These are phyloP conservation scores for Nothocercus nigrocapillus DNA, from an alignment of 2,113 vertebrate species.

Conservation along the genomic window DNA sequence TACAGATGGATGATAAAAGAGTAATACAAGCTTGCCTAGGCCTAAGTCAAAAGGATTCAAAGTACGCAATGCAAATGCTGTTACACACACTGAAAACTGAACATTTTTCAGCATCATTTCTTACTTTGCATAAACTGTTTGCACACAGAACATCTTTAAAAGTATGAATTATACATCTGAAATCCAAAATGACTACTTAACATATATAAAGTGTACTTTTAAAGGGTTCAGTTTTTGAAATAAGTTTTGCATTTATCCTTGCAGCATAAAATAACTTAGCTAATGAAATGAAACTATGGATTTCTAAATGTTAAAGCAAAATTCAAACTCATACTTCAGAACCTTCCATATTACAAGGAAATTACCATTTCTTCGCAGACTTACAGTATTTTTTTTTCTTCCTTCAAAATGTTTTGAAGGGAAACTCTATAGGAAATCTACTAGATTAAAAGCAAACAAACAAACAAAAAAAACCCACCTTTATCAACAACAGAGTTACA, in stretches of 20 bases:
- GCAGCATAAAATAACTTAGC: not conserved
- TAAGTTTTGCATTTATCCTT: not conserved
- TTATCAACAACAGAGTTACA: not conserved
- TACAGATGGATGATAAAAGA: not conserved
- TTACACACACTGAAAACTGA: slow-evolving; percentile 4
- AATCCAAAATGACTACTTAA: not conserved
- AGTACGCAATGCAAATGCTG: not conserved
- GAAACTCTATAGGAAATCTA: not conserved
- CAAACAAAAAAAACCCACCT: too few relatives aligned
- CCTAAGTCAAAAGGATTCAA: not conserved
- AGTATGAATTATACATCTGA: not conserved
- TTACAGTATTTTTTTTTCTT: not conserved
- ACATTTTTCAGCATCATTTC: not conserved
- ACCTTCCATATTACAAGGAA: not conserved
- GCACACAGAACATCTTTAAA: not conserved
- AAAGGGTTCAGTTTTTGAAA: not conserved
- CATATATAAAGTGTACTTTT: not conserved
- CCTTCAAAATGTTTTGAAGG: not conserved
- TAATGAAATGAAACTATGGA: slow-evolving; percentile 25
- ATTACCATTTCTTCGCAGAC: rapidly evolving
- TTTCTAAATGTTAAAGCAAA: slow-evolving; percentile 69
- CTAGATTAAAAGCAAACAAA: not conserved
- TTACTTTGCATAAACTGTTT: not conserved
- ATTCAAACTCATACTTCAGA: not conserved
- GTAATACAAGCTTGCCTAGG: not conserved